phyloP scores from a whole-genome alignment of 53 echinoderm and acorn worm species.

The Arbacia lixula region DNA sequence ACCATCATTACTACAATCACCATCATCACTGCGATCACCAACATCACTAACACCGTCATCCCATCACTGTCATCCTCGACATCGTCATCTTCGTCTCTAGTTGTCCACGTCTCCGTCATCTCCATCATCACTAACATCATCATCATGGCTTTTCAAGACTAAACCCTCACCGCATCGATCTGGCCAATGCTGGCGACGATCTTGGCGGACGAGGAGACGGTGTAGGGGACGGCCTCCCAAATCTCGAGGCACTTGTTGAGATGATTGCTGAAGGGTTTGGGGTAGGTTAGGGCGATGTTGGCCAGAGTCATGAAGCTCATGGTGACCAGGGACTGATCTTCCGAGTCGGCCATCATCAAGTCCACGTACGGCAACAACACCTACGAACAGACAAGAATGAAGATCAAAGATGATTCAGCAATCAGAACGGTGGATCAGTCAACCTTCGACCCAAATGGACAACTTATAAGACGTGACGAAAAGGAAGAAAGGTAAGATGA shows the following conservation, averaged over 20 bases:
- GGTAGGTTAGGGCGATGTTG: constrained; percentile 62
- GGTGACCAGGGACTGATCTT: background rate
- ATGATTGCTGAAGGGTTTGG: constrained; percentile 71
- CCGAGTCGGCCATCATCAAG: constrained; percentile 67
- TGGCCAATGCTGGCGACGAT: constrained; percentile 82
- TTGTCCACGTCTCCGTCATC: background rate
- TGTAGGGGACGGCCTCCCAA: constrained; percentile 60
- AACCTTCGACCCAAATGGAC: no score
- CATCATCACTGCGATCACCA: no score
- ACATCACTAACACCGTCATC: no score
- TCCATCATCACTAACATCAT: background rate
- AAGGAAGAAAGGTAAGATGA: background rate
- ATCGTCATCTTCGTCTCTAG: background rate
- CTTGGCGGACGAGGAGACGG: constrained; percentile 65
- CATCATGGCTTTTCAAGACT: background rate
- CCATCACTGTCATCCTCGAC: background rate
- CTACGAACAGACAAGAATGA: constrained; percentile 1
- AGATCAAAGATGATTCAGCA: background rate
- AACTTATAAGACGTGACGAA: no score
- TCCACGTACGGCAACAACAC: constrained; percentile 60
- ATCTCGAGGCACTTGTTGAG: constrained; percentile 61
- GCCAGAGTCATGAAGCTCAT: constrained; percentile 66
- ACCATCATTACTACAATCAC: no score
- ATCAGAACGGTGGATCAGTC: background rate
- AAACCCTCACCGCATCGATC: constrained; percentile 69